Evolutionary conservation across 2,888 invertebrate genomes (phyloP).

Genomic region (Platycheirus rosarum): DNA sequence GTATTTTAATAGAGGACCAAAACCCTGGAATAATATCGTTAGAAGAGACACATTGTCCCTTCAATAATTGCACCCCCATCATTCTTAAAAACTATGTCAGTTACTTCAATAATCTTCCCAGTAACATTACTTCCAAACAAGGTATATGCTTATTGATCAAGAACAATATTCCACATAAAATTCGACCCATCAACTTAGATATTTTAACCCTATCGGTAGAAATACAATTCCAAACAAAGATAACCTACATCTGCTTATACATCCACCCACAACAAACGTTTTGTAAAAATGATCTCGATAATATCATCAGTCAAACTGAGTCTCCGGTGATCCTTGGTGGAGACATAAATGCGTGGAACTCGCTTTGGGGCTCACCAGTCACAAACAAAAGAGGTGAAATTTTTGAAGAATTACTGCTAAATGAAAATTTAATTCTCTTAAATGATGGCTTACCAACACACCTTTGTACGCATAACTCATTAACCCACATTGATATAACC

Average conservation of each 20-base stretch:
- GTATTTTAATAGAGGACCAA: too few relatives aligned
- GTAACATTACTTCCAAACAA: too few relatives aligned
- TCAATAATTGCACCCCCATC: too few relatives aligned
- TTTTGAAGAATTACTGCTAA: slow-evolving; percentile 11
- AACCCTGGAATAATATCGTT: too few relatives aligned
- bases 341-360: slow-evolving; percentile 9
- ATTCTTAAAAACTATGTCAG: too few relatives aligned
- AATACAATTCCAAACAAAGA: background rate
- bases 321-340: background rate
- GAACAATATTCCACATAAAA: too few relatives aligned
- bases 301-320: slow-evolving; percentile 8
- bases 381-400: slow-evolving; percentile 3
- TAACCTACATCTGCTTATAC: slow-evolving; percentile 1
- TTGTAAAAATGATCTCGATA: slow-evolving; percentile 6
- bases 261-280: background rate
- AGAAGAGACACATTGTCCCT: too few relatives aligned
- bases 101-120: too few relatives aligned
- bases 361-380: background rate
- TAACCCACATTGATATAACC: slow-evolving; percentile 33
- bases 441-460: slow-evolving; percentile 3
- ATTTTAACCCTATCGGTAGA: background rate
- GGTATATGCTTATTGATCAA: slow-evolving; percentile 20
- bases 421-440: background rate
- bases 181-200: background rate
- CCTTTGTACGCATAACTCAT: slow-evolving; percentile 26